Conservation (phyloP, 2,888 invertebrate species). For the Campoletis raptor region DNA sequence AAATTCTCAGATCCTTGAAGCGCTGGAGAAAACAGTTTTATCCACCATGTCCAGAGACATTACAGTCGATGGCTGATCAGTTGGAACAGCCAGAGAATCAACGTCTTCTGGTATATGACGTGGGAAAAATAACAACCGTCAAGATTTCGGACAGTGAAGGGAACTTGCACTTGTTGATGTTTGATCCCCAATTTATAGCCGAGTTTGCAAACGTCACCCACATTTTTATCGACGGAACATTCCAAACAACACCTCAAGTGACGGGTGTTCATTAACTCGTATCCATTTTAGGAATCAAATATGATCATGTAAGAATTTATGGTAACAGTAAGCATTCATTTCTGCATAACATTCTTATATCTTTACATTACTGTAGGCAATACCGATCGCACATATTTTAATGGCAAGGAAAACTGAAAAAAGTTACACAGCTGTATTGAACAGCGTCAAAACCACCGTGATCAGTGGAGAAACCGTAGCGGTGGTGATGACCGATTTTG, state of each 20-base stretch:
- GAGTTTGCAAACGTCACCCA: constrained; percentile 11
- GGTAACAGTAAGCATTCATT: not conserved
- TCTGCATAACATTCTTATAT: not conserved
- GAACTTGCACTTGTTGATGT: constrained; percentile 35
- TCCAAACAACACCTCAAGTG: constrained; percentile 44
- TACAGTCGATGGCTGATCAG: constrained; percentile 36
- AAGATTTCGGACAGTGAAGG: constrained; percentile 15
- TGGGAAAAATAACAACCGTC: not conserved
- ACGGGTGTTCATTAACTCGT: constrained; percentile 31
- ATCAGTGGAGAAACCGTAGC: not conserved
- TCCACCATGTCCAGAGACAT: constrained; percentile 31
- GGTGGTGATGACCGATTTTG: constrained; percentile 35
- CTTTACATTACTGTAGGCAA: not conserved
- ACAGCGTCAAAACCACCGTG: not conserved
- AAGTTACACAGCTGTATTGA: constrained; percentile 22
- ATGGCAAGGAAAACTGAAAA: constrained; percentile 22
- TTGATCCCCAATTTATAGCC: constrained; percentile 27
- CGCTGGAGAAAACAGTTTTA: constrained; percentile 14
- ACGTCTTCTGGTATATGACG: constrained; percentile 18
- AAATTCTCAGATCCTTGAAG: constrained; percentile 23
- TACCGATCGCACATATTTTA: constrained; percentile 27
- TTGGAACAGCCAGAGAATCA: constrained; percentile 25
- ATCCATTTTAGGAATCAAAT: constrained; percentile 31
- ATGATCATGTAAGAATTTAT: constrained; percentile 38
- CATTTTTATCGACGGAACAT: constrained; percentile 60